phyloP scores from a whole-genome alignment of 1,140 invertebrate genomes.

The Calephelis nemesis region DNA sequence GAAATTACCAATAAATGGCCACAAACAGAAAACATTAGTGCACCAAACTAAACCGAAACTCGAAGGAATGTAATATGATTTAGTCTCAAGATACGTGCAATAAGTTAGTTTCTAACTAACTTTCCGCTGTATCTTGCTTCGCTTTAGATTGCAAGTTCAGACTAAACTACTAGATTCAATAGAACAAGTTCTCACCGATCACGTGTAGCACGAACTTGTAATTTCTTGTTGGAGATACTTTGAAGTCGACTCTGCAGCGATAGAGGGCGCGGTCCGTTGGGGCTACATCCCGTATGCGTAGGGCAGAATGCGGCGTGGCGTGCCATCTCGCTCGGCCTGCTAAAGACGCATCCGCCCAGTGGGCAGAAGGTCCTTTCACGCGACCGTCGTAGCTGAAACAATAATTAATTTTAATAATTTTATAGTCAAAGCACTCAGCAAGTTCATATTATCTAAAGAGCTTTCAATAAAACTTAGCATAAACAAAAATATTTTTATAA shows the following conservation, averaged over 20 bases:
- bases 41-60: neutral
- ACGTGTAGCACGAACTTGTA: slow-evolving; percentile 80
- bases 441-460: too few relatives aligned
- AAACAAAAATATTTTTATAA: too few relatives aligned
- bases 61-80: neutral
- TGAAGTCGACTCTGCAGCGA: slow-evolving; percentile 90
- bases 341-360: slow-evolving; percentile 91
- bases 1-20: too few relatives aligned
- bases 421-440: neutral
- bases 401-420: neutral
- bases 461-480: too few relatives aligned
- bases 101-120: slow-evolving; percentile 30
- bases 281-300: slow-evolving; percentile 86
- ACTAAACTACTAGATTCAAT: slow-evolving; percentile 31
- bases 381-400: slow-evolving; percentile 87
- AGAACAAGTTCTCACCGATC: slow-evolving; percentile 33
- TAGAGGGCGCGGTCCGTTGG: slow-evolving; percentile 87
- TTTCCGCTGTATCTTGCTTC: slow-evolving; percentile 21
- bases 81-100: slow-evolving; percentile 28
- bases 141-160: slow-evolving; percentile 25
- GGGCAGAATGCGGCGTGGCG: slow-evolving; percentile 84
- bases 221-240: slow-evolving; percentile 89
- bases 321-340: slow-evolving; percentile 87
- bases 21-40: neutral
- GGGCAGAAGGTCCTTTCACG: slow-evolving; percentile 84